Evolutionary conservation across 2,888 invertebrate species (phyloP), one percentile per base, ranked within the genome.

Genomic region (Ormia ochracea): DNA sequence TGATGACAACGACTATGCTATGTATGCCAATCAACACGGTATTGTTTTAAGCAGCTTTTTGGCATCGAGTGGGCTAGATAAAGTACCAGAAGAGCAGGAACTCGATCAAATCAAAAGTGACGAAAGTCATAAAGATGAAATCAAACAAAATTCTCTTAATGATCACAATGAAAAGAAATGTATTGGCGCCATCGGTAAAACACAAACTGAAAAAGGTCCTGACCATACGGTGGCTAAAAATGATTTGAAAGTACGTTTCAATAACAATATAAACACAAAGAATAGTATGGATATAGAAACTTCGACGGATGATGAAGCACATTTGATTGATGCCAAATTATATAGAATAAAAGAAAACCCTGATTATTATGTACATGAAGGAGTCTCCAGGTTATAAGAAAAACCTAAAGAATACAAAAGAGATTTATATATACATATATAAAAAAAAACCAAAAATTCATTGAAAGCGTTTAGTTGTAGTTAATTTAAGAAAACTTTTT

Each of bases 351-450:
- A 75, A 56, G 83, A 83, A 54, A 78, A 81, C 54, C 78, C 81
- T 4, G 83, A 85, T 68, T 83, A 84, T 28, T 87, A 87, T 83
- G 84, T 82, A 21, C 87, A 88, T 59, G 87, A 87, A 73, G 86
- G 84, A 10, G 70, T 87, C 5, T 88, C 88, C 1, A 83, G 88
- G 33, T 84, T 87, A 17, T 87, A 82, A 45, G 66, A 4, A 1
- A n/a, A n/a, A n/a, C n/a, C n/a, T n/a, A n/a, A n/a, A n/a, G n/a
- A n/a, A n/a, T n/a, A n/a, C n/a, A n/a, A n/a, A n/a, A n/a, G n/a
- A n/a, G n/a, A n/a, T n/a, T n/a, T n/a, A n/a, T n/a, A n/a, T n/a
- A 48, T 4, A 1, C 7, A 2, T 5, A 3, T 0, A 31, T n/a
- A 4, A 6, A 33, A 19, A 58, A 17, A 59, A 54, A 10, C 33